Conservation (phyloP, 2,888 invertebrate species). For the Meteorus colon region DNA sequence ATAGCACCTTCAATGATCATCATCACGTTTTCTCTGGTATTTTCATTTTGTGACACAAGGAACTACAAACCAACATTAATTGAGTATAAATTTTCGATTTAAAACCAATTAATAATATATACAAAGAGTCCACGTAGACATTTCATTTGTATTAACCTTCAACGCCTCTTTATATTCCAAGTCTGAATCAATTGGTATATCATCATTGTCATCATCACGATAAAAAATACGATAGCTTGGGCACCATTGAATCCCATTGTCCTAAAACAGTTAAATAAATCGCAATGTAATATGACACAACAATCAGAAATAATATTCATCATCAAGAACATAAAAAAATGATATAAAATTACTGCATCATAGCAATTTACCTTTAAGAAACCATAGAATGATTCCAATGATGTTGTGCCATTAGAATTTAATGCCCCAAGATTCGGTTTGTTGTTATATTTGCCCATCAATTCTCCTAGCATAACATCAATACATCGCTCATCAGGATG, state of each 20-base stretch:
- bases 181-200: conserved; percentile 72
- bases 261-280: conserved; percentile 15
- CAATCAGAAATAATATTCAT: background rate
- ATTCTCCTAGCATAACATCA: background rate
- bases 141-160: conserved; percentile 53
- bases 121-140: background rate
- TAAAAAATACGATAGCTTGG: conserved; percentile 56
- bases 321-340: too few relatives aligned
- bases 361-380: too few relatives aligned
- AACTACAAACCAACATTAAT: too few relatives aligned
- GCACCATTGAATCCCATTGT: background rate
- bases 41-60: too few relatives aligned
- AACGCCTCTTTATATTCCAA: conserved; percentile 73
- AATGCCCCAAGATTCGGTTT: too few relatives aligned
- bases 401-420: background rate
- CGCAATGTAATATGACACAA: background rate
- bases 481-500: background rate
- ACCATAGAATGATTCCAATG: background rate
- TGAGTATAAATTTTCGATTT: too few relatives aligned
- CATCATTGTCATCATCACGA: conserved; percentile 70
- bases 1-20: too few relatives aligned
- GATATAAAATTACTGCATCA: too few relatives aligned
- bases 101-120: background rate
- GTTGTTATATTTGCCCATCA: background rate
- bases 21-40: too few relatives aligned